phyloP scores from a whole-genome alignment of 2,797 vertebrate species.

The Poecilia picta region DNA sequence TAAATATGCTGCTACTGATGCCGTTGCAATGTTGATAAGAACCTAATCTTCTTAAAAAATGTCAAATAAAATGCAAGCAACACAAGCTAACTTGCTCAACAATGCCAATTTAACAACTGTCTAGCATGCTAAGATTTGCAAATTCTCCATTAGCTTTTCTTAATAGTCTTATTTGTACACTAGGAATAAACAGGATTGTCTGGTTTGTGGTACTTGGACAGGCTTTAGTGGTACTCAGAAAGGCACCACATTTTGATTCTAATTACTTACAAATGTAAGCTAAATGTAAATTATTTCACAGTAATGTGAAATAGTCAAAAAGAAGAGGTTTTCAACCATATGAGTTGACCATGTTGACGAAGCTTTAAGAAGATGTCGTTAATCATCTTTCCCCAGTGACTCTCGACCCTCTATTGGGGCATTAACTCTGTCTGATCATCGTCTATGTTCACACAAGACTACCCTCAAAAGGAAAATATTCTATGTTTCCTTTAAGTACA shows the following conservation, averaged over 20 bases:
- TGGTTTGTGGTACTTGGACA: background rate
- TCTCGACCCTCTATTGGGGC: conserved; percentile 15
- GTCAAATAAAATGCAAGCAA: background rate
- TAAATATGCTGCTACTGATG: background rate
- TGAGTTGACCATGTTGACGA: background rate
- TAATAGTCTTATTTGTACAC: background rate
- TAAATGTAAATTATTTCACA: background rate
- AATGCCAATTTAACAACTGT: background rate
- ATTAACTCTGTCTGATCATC: conserved; percentile 29
- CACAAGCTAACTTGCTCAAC: background rate
- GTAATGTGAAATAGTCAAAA: background rate
- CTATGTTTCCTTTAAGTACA: background rate
- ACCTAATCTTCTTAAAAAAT: background rate
- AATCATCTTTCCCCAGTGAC: conserved; percentile 53
- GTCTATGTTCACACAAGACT: conserved; percentile 13
- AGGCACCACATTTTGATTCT: background rate
- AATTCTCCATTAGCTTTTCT: background rate
- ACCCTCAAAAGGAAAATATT: conserved; percentile 3
- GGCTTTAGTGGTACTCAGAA: background rate
- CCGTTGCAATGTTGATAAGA: background rate
- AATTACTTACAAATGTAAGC: background rate
- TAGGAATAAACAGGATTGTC: background rate
- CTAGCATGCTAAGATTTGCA: background rate
- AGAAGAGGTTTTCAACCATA: background rate
- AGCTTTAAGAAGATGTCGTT: conserved; percentile 56